These are phyloP conservation scores for Habroteleia sp. DNA, from an alignment of 2,888 invertebrate genomes.

Conservation along the genomic window DNA sequence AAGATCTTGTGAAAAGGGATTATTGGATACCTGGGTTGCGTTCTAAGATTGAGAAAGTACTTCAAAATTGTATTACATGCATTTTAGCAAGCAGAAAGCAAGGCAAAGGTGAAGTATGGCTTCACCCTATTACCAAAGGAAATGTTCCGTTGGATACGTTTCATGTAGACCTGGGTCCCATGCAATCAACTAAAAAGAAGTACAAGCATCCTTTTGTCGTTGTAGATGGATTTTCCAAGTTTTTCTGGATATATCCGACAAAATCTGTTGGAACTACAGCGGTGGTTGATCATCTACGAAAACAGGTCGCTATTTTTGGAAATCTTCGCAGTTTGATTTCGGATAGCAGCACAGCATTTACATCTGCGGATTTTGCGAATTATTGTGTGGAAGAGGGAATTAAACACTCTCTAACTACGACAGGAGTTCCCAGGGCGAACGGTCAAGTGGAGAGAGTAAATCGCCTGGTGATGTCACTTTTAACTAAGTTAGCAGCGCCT, in stretches of 20 bases:
- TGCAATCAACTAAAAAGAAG: background rate
- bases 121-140: slow-evolving; percentile 72
- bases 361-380: no score
- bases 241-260: background rate
- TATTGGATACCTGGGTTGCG: slow-evolving; percentile 67
- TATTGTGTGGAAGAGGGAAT: no score
- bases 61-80: slow-evolving; percentile 63
- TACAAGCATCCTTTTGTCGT: background rate
- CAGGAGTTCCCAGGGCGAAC: no score
- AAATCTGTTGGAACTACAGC: background rate
- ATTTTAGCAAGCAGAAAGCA: slow-evolving; percentile 47
- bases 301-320: background rate
- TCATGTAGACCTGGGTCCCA: background rate
- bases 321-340: background rate
- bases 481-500: no score
- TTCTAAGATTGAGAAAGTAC: slow-evolving; percentile 55
- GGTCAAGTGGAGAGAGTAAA: no score
- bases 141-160: slow-evolving; percentile 70
- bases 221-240: background rate
- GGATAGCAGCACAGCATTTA: background rate
- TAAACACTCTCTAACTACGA: no score
- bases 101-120: slow-evolving; percentile 66
- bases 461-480: no score
- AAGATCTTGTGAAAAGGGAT: slow-evolving; percentile 52
- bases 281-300: background rate